Evolutionary conservation across 2,113 vertebrate genomes (phyloP).

Genomic region (Thermophis baileyi): DNA sequence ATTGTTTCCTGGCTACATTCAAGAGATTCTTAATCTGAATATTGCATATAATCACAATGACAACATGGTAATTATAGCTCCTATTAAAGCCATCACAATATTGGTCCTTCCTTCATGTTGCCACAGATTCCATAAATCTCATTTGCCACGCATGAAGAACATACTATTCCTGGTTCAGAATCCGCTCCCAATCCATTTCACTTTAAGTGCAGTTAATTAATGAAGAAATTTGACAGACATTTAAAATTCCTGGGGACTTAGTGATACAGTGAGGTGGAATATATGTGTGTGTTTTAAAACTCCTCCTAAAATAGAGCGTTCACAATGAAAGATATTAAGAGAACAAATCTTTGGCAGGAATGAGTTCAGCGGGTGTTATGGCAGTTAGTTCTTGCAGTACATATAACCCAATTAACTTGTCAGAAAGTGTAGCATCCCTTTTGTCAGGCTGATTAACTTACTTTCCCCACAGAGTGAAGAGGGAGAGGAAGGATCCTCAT

Average conservation of each 20-base stretch:
- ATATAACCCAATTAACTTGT: conserved; percentile 82
- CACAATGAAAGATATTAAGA: conserved; percentile 65
- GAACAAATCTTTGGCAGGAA: conserved; percentile 66
- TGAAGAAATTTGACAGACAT: not conserved
- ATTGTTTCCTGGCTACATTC: not conserved
- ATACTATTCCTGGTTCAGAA: no score
- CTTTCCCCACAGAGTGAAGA: conserved; percentile 69
- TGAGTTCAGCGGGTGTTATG: conserved; percentile 71
- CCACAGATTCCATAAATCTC: not conserved
- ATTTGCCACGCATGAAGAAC: not conserved
- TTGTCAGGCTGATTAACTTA: conserved; percentile 72
- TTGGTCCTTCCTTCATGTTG: not conserved
- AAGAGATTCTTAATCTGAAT: not conserved
- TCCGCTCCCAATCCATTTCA: not conserved
- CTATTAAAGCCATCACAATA: not conserved
- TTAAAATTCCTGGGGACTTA: not conserved
- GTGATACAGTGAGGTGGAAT: not conserved
- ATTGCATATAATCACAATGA: not conserved
- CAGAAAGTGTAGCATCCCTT: conserved; percentile 73
- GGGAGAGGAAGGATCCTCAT: conserved; percentile 43
- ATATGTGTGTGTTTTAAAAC: not conserved
- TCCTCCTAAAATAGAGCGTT: conserved; percentile 60
- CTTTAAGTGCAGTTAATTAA: not conserved
- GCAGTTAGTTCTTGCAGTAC: conserved; percentile 74
- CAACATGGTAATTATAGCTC: not conserved